A percentile compares a stretch with the other conserved stretches of the same genome.
Conservation (phyloP, 2,888 invertebrate genomes). For the Spialia ferax region DNA sequence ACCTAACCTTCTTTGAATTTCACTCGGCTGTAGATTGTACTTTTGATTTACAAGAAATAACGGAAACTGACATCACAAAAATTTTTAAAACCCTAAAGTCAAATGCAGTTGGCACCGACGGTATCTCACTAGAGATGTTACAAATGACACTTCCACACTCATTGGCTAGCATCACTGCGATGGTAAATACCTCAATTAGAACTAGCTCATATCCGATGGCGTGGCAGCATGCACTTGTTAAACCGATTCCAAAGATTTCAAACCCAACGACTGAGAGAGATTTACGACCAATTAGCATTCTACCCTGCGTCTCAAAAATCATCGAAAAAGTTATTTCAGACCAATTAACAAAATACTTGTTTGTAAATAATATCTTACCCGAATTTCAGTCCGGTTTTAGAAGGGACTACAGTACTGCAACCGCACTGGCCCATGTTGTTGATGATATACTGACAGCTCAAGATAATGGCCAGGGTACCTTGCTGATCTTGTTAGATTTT, state of each 20-base stretch:
- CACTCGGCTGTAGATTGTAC: background rate
- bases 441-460: constrained; percentile 13
- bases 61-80: background rate
- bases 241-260: constrained; percentile 30
- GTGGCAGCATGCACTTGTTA: constrained; percentile 36
- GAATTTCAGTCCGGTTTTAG: constrained; percentile 29
- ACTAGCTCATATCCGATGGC: constrained; percentile 9
- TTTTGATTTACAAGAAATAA: background rate
- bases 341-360: constrained; percentile 32
- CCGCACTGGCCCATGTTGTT: constrained; percentile 10
- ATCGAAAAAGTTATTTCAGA: constrained; percentile 24
- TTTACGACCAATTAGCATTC: constrained; percentile 35
- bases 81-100: constrained; percentile 28
- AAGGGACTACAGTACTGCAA: constrained; percentile 8
- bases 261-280: constrained; percentile 20
- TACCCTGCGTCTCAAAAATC: constrained; percentile 37
- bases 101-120: constrained; percentile 39
- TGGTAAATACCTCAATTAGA: constrained; percentile 30
- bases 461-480: constrained; percentile 1
- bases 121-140: constrained; percentile 36
- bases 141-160: constrained; percentile 24
- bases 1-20: constrained; percentile 14
- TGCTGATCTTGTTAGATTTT: constrained; percentile 12
- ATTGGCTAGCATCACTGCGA: constrained; percentile 20
- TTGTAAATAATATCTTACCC: constrained; percentile 24